These are phyloP conservation scores for Lamprologus sp. DNA, from an alignment of 2,113 vertebrate genomes.

Conservation along the genomic window DNA sequence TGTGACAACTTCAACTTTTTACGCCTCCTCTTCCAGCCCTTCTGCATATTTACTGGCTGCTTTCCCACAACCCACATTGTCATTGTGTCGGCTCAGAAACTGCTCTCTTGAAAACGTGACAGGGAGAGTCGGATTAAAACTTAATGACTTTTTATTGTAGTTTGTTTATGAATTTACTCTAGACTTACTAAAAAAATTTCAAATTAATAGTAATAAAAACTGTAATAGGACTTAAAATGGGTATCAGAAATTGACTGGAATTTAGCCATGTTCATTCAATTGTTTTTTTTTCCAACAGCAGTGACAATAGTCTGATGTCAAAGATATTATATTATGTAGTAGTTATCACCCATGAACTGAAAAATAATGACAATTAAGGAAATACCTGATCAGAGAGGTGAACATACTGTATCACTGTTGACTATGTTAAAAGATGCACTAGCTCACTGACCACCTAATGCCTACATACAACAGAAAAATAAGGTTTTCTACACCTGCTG, in stretches of 20 bases:
- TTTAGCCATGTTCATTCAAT: neutral
- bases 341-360: neutral
- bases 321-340: neutral
- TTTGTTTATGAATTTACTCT: neutral
- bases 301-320: neutral
- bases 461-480: neutral
- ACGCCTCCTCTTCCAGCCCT: neutral
- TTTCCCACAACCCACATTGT: neutral
- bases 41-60: neutral
- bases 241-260: neutral
- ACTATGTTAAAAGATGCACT: neutral
- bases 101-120: neutral
- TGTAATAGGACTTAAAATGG: neutral
- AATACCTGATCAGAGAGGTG: neutral
- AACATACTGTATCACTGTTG: neutral
- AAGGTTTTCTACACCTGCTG: neutral
- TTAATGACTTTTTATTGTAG: neutral
- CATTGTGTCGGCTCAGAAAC: neutral
- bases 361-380: neutral
- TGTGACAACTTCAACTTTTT: neutral
- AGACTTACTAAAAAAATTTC: neutral
- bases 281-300: neutral
- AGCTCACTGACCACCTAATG: neutral
- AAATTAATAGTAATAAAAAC: neutral
- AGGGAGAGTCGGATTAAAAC: neutral